Evolutionary conservation across 2,888 invertebrate genomes (phyloP), one percentile per base, ranked within the genome.

Genomic region (Aelia acuminata): DNA sequence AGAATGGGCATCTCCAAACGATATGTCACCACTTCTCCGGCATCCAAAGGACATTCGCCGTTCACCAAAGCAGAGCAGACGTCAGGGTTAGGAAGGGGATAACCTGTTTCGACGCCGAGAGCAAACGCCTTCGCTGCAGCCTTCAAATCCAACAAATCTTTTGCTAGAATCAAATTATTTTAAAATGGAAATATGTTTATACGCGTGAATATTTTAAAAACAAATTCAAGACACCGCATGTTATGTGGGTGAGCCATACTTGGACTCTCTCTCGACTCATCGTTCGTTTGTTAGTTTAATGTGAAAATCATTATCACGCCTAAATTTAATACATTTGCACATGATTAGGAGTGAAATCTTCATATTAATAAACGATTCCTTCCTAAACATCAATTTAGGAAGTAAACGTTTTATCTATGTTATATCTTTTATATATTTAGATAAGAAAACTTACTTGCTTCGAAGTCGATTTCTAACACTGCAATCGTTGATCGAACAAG

Each of bases 41-140:
- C 84, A 18, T 91, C 90, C 89, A 92, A 89, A 0, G 92, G 92
- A 85, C 92, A 92, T 43, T 91, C 90, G 11, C 90, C 91, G 84
- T 90, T 90, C 15, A 80, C 87, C 22, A 92, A 89, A 1, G 90
- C 88, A 0, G 90, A 89, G 90, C 92, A 92, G 31, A 84, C 88
- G 63, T 89, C 49, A 11, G 91, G 92, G 57, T 92, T 87, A 0
- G 91, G 91, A 26, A 92, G 90, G 0, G 91, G 91, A 85, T 91
- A 92, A 7, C 86, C 15, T 0, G 91, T 49, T 0, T 90, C 89
- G 0, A 43, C 1, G 0, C 91, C 92, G 7, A 91, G 11, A 0
- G 91, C 89, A 13, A 90, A 91, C 0, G 91, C 92, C 13, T 47
- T 63, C 0, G 92, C 92, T 0, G 89, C 86, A 0, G 92, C 91